phyloP scores from a whole-genome alignment of 2,113 vertebrate genomes.

The Pelodiscus sinensis region DNA sequence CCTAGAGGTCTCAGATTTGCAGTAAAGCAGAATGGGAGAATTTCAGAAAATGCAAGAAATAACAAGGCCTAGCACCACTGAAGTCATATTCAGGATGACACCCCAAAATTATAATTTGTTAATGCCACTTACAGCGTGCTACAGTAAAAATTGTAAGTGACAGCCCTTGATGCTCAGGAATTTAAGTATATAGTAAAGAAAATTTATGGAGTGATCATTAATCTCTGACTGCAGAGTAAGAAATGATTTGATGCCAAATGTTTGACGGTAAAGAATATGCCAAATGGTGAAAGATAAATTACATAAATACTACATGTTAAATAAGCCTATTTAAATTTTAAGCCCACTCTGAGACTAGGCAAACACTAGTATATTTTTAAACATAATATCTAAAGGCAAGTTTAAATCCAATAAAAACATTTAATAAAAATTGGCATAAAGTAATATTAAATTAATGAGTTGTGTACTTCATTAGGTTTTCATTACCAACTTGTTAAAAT shows the following conservation, averaged over 20 bases:
- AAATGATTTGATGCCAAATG: conserved; percentile 58
- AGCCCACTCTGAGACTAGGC: conserved; percentile 50
- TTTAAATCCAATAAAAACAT: conserved; percentile 55
- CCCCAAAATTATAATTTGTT: conserved; percentile 43
- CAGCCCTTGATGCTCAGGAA: conserved; percentile 48
- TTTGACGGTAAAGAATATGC: conserved; percentile 37
- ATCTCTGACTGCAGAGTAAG: conserved; percentile 49
- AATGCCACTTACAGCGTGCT: conserved; percentile 55
- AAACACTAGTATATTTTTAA: conserved; percentile 37
- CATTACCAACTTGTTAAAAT: conserved; percentile 58
- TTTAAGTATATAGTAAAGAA: conserved; percentile 54
- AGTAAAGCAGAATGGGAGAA: too few relatives aligned
- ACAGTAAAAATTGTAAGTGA: conserved; percentile 53
- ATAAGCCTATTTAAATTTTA: conserved; percentile 57
- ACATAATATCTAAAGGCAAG: conserved; percentile 51
- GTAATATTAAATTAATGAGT: conserved; percentile 59
- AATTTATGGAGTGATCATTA: conserved; percentile 58
- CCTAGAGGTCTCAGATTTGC: too few relatives aligned
- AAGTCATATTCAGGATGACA: not conserved
- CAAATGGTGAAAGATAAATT: conserved; percentile 51
- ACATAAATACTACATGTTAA: conserved; percentile 48
- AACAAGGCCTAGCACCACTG: not conserved
- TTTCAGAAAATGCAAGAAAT: not conserved
- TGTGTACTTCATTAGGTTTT: conserved; percentile 47
- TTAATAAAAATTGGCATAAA: conserved; percentile 53